phyloP scores from a whole-genome alignment of 2,797 vertebrate species.

The Fistularia commersonii region DNA sequence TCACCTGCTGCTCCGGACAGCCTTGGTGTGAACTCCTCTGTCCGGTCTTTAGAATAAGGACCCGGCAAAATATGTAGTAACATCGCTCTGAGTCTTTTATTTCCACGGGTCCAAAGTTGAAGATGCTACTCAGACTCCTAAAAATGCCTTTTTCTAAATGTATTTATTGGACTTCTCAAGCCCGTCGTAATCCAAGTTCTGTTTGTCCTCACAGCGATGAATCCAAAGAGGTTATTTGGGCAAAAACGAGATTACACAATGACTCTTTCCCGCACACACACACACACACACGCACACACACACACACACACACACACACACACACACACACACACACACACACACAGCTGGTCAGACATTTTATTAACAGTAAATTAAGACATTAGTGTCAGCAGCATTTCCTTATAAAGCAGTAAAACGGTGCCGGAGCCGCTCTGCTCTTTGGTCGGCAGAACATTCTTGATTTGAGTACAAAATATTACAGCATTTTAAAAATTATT shows the following conservation, averaged over 20 bases:
- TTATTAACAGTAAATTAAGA: conserved; percentile 53
- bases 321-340: conserved; percentile 21
- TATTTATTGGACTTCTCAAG: conserved; percentile 21
- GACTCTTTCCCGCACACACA: conserved; percentile 64
- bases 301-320: too few species aligned
- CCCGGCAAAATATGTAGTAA: too few species aligned
- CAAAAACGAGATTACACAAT: conserved; percentile 33
- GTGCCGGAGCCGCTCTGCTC: conserved; percentile 21
- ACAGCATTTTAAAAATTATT: too few species aligned
- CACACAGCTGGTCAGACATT: conserved; percentile 33
- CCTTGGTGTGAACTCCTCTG: conserved; percentile 16
- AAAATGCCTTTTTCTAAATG: conserved; percentile 19
- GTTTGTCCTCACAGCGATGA: conserved; percentile 29
- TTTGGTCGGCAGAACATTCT: too few species aligned
- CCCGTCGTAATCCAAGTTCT: conserved; percentile 16
- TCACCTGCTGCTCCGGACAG: too few species aligned
- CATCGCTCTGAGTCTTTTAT: too few species aligned
- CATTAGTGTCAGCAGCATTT: conserved; percentile 35
- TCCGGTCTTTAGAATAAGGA: conserved; percentile 19
- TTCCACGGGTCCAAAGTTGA: too few species aligned
- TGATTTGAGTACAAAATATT: too few species aligned
- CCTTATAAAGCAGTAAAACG: conserved; percentile 73
- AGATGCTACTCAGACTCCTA: too few species aligned
- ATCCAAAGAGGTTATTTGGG: conserved; percentile 26
- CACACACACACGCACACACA: too few species aligned